A percentile compares a stretch with the other conserved stretches of the same genome.
Evolutionary conservation across 1,140 invertebrate species (phyloP).

Genomic region (Drosophila ogumai): DNA sequence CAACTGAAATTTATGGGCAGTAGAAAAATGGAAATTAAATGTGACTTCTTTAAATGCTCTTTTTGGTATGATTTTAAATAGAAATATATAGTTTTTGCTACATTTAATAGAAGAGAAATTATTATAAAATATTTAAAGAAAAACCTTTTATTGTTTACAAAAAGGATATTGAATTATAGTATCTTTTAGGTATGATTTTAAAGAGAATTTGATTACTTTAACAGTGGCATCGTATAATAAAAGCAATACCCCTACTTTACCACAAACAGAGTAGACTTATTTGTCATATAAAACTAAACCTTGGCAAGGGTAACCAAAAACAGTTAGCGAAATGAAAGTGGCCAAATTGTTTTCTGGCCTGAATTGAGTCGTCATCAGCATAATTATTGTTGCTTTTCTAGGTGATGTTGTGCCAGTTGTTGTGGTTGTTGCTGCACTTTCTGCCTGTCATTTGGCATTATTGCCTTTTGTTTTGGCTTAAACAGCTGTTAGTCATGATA

Average conservation of each 20-base stretch:
- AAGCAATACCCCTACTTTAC: too few relatives aligned
- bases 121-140: neutral
- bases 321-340: neutral
- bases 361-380: slow-evolving; percentile 68
- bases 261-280: too few relatives aligned
- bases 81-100: neutral
- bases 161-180: too few relatives aligned
- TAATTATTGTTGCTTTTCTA: slow-evolving; percentile 28
- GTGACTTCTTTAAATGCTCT: neutral
- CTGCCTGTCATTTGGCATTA: slow-evolving; percentile 61
- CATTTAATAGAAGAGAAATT: neutral
- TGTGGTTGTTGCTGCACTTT: slow-evolving; percentile 36
- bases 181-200: neutral
- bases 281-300: neutral
- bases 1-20: slow-evolving; percentile 7
- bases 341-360: slow-evolving; percentile 36
- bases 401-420: slow-evolving; percentile 23
- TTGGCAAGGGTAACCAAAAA: neutral
- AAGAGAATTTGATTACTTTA: too few relatives aligned
- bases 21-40: neutral
- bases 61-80: neutral
- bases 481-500: slow-evolving; percentile 76
- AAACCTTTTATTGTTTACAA: neutral
- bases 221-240: too few relatives aligned
- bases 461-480: slow-evolving; percentile 64